A percentile compares a stretch with the other conserved stretches of the same genome.
Evolutionary conservation across 1,140 invertebrate genomes (phyloP).

Genomic region (Pseudomyrmex flavicornis): DNA sequence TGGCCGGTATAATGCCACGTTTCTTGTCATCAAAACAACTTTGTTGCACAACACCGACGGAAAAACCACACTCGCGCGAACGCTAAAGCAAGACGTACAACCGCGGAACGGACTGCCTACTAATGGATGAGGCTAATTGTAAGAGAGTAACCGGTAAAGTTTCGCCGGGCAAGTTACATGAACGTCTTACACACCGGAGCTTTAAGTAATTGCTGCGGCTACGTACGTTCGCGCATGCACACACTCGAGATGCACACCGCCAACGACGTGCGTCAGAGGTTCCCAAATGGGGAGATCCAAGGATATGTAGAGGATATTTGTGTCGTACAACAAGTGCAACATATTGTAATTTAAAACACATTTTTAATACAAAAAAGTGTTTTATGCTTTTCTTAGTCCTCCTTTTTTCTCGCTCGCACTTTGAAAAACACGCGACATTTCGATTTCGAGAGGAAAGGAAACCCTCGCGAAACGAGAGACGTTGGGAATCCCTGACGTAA

Average conservation of each 20-base stretch:
- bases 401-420: too few species aligned
- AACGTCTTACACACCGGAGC: constrained; percentile 56
- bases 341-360: too few species aligned
- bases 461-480: too few species aligned
- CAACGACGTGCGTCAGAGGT: too few species aligned
- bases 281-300: too few species aligned
- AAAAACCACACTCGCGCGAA: constrained; percentile 30
- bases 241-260: background rate
- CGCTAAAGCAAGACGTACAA: constrained; percentile 16
- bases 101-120: constrained; percentile 29
- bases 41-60: constrained; percentile 25
- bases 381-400: too few species aligned
- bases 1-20: background rate
- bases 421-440: too few species aligned
- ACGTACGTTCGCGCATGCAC: constrained; percentile 16
- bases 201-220: constrained; percentile 63
- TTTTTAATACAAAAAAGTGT: too few species aligned
- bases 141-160: constrained; percentile 52
- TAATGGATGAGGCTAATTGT: constrained; percentile 53
- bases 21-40: constrained; percentile 11
- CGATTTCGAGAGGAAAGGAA: too few species aligned
- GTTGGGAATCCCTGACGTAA: background rate
- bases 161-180: constrained; percentile 53
- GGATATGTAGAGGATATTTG: too few species aligned
- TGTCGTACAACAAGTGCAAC: too few species aligned